A percentile compares a stretch with the other conserved stretches of the same genome.
Evolutionary conservation across 2,113 vertebrate genomes (phyloP).

Genomic region (Rhadina sibilatrix): DNA sequence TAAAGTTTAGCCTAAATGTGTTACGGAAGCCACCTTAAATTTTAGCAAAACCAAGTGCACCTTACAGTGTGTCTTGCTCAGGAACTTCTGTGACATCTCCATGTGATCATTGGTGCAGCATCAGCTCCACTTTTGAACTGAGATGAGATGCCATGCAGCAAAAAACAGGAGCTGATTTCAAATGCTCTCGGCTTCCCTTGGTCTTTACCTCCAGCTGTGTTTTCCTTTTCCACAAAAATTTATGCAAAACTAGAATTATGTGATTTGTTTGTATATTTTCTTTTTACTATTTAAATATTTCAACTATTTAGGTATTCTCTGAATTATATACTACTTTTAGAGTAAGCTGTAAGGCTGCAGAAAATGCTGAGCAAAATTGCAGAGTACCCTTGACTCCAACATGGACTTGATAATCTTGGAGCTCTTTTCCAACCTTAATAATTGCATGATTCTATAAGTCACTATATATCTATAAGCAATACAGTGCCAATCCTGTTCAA

Average conservation of each 20-base stretch:
- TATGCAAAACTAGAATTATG: background rate
- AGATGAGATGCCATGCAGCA: background rate
- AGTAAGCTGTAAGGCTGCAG: background rate
- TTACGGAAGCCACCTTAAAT: background rate
- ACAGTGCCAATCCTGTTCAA: background rate
- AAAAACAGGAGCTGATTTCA: background rate
- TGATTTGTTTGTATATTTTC: background rate
- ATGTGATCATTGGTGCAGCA: accelerated
- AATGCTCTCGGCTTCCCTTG: background rate
- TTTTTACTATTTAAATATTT: background rate
- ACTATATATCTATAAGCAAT: background rate
- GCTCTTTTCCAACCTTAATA: background rate
- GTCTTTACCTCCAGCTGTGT: background rate
- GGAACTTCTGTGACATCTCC: background rate
- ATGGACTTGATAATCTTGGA: background rate
- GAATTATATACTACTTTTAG: background rate
- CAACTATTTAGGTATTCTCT: background rate
- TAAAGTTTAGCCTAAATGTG: background rate
- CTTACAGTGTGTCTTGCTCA: background rate
- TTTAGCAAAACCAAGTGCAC: background rate
- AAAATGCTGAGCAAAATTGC: background rate
- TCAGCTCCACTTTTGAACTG: background rate
- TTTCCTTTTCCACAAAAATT: background rate
- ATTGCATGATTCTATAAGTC: background rate
- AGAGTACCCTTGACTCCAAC: background rate